Conservation (phyloP, 2,888 invertebrate species). For the Tortrix viridana region DNA sequence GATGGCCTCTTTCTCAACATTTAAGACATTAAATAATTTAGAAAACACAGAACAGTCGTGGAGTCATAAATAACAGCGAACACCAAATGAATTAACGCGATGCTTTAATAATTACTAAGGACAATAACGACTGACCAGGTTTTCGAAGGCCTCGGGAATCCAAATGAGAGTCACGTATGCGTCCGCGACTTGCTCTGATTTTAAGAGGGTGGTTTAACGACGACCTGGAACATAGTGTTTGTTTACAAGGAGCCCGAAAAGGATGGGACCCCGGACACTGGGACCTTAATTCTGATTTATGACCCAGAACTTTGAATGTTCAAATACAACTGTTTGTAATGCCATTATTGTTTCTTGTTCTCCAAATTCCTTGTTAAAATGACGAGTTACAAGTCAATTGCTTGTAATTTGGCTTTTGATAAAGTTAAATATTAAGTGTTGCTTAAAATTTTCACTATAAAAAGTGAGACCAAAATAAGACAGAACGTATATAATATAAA, state of each 20-base stretch:
- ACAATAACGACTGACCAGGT: slow-evolving; percentile 10
- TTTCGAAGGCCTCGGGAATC: slow-evolving; percentile 14
- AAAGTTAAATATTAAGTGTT: too few relatives aligned
- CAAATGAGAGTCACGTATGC: slow-evolving; percentile 45
- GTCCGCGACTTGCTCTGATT: slow-evolving; percentile 38
- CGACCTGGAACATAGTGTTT: slow-evolving; percentile 40
- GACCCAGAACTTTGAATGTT: slow-evolving; percentile 42
- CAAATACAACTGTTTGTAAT: slow-evolving; percentile 39
- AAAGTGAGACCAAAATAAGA: too few relatives aligned
- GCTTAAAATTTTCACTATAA: too few relatives aligned
- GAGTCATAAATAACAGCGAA: background rate
- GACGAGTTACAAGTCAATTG: slow-evolving; percentile 13
- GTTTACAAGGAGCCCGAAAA: slow-evolving; percentile 52
- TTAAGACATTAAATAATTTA: too few relatives aligned
- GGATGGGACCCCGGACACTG: slow-evolving; percentile 40
- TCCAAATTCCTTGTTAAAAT: slow-evolving; percentile 23
- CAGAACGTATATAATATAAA: too few relatives aligned
- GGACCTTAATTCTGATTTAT: slow-evolving; percentile 53
- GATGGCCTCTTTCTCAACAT: too few relatives aligned
- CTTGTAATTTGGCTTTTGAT: background rate
- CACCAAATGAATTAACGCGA: slow-evolving; percentile 12
- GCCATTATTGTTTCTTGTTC: slow-evolving; percentile 22
- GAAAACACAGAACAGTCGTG: too few relatives aligned
- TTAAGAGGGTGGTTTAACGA: slow-evolving; percentile 46
- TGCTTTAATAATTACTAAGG: slow-evolving; percentile 22